These are phyloP conservation scores for Brenthis ino DNA, from an alignment of 2,888 invertebrate genomes.

Conservation along the genomic window DNA sequence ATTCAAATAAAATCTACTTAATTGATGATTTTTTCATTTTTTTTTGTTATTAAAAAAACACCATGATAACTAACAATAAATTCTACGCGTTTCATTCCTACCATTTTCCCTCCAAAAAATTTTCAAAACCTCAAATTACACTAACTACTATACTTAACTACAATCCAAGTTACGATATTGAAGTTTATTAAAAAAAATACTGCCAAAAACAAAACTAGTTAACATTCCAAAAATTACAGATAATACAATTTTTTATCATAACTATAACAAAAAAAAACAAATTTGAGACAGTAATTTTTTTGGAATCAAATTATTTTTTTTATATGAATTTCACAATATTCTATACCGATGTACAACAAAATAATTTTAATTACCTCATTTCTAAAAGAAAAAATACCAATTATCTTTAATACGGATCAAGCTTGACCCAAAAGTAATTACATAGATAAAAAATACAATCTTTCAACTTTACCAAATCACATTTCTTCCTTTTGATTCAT, in stretches of 20 bases:
- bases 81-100: conserved; percentile 16
- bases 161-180: conserved; percentile 7
- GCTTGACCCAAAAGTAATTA: background rate
- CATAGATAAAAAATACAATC: background rate
- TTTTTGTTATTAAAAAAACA: conserved; percentile 4
- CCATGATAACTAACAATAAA: conserved; percentile 29
- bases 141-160: conserved; percentile 31
- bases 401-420: background rate
- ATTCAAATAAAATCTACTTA: too few species aligned
- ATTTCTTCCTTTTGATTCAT: conserved; percentile 14
- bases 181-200: conserved; percentile 9
- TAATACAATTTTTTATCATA: background rate
- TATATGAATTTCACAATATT: too few species aligned
- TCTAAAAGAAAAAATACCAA: background rate
- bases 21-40: background rate
- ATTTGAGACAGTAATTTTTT: background rate
- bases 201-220: background rate
- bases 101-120: conserved; percentile 23
- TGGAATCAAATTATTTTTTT: too few species aligned
- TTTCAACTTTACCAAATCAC: conserved; percentile 16
- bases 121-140: conserved; percentile 32
- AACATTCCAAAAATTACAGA: background rate
- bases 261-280: background rate
- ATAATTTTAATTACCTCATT: background rate
- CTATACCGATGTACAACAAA: background rate